Base-by-base conservation (phyloP, 2,797 vertebrate species). In the Tachyglossus aculeatus region DNA sequence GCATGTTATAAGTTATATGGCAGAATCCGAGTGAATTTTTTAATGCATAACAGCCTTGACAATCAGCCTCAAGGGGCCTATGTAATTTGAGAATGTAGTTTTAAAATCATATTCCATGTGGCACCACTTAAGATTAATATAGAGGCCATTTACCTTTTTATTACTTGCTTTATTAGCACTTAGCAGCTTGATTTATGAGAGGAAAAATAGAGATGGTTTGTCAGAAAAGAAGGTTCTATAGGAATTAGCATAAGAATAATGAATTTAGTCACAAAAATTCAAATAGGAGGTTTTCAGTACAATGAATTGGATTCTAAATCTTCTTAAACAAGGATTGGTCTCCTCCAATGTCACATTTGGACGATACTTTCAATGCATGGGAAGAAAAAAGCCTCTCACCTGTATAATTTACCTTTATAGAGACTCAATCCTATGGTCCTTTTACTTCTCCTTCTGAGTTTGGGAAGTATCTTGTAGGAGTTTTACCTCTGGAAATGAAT, bases 101-200 rank as follows among this genome's bases (percentile, higher is more conserved):
- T 83, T 68, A 77, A 80, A 67, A 51, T 77, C 48, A 41, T 53
- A 66, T 5, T 27, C 41, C 37, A 78, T 32, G 15, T 7, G 51
- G 24, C 45, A 39, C 37, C 68, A 53, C 55, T 82, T 67, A 80
- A 79, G 61, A 83, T 43, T 53, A 74, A 84, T 60, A 39, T 25
- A 70, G 41, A 82, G n/a, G 15, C 45, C 19, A 38, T 74, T 82
- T 82, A 56, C 48, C 59, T 59, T 67, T 77, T 78, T 69, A 67
- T 76, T 71, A 65, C 5, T 29, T 79, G 36, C 59, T 78, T 81
- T 78, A 75, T 63, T 74, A 71, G 71, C 62, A 77, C 60, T 71
- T 78, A 80, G 60, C 32, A 13, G 14, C 61, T 67, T 71, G 58
- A 67, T 78, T 78, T 78, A 50, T 63, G 52, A 62, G 59, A 67